These are phyloP conservation scores for Geococcyx californianus DNA, from an alignment of 2,113 vertebrate species.

Conservation along the genomic window DNA sequence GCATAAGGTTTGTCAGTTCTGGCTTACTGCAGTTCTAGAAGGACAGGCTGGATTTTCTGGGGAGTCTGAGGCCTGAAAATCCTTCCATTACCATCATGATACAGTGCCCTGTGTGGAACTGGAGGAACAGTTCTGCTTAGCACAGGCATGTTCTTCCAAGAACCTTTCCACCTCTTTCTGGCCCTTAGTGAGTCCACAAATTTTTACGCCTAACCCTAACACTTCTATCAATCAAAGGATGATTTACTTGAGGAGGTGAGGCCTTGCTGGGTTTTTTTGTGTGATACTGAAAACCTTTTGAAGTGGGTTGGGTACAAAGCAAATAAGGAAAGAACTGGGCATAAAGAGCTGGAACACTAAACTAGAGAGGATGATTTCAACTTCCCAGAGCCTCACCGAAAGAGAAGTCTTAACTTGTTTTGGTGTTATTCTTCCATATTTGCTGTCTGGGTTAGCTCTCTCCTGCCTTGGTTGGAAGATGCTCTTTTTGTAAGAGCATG, in stretches of 20 bases:
- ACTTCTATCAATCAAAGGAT: not conserved
- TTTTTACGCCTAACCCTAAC: not conserved
- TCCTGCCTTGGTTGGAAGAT: not conserved
- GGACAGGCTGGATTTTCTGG: not conserved
- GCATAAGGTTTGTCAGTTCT: not conserved
- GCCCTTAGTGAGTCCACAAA: not conserved
- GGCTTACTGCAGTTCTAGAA: not conserved
- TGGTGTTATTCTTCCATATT: rapidly evolving
- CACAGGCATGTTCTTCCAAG: not conserved
- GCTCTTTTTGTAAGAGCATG: not conserved
- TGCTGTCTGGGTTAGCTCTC: not conserved
- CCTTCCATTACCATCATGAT: not conserved
- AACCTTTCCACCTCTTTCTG: not conserved
- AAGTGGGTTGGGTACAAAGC: not conserved
- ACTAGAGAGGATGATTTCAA: not conserved
- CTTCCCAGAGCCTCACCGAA: not conserved
- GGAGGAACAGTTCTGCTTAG: not conserved
- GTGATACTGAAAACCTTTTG: not conserved
- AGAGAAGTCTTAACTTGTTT: not conserved
- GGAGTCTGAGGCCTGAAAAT: not conserved
- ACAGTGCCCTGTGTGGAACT: not conserved
- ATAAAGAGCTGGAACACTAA: not conserved
- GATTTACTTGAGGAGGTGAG: not conserved
- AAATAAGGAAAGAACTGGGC: not conserved
- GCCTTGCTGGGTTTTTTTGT: not conserved